Percentiles rank a stretch among this genome's conserved stretches.
Conservation (phyloP, 2,888 invertebrate species). For the Bimastos eiseni region DNA sequence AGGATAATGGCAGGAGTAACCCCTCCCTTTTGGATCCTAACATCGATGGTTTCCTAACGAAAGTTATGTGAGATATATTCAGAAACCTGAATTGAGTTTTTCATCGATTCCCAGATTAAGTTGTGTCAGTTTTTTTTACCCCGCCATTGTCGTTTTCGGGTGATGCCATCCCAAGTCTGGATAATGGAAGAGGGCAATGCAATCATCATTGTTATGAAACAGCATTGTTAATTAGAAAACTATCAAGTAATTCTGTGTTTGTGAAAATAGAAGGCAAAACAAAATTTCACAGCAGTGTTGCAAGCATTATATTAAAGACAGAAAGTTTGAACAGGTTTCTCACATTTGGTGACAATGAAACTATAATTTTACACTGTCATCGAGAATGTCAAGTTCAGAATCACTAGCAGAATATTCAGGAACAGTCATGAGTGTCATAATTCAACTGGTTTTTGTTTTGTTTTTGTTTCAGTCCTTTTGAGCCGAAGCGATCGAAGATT, state of each 20-base stretch:
- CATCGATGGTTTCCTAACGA: too few species aligned
- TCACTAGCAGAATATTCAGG: not conserved
- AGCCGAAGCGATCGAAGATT: slow-evolving; percentile 45
- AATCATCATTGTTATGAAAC: too few species aligned
- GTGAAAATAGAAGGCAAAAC: not conserved
- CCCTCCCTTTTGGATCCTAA: too few species aligned
- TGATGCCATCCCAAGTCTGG: too few species aligned
- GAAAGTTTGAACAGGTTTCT: not conserved
- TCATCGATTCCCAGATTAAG: too few species aligned
- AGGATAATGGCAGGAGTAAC: too few species aligned
- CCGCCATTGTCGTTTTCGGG: too few species aligned
- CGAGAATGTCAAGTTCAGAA: not conserved
- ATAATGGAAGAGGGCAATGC: too few species aligned
- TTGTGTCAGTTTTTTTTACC: too few species aligned
- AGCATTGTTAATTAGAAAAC: too few species aligned
- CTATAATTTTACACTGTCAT: not conserved
- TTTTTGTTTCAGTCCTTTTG: slow-evolving; percentile 47
- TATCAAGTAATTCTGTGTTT: not conserved
- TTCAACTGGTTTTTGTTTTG: not conserved
- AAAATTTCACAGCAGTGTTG: not conserved
- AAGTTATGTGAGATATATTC: too few species aligned
- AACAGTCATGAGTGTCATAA: not conserved
- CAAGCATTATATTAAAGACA: not conserved
- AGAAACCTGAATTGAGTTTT: too few species aligned
- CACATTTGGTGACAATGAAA: not conserved